A percentile compares a stretch with the other conserved stretches of the same genome.
These are phyloP conservation scores for Microchirus variegatus DNA, from an alignment of 2,797 vertebrate genomes.

Conservation along the genomic window DNA sequence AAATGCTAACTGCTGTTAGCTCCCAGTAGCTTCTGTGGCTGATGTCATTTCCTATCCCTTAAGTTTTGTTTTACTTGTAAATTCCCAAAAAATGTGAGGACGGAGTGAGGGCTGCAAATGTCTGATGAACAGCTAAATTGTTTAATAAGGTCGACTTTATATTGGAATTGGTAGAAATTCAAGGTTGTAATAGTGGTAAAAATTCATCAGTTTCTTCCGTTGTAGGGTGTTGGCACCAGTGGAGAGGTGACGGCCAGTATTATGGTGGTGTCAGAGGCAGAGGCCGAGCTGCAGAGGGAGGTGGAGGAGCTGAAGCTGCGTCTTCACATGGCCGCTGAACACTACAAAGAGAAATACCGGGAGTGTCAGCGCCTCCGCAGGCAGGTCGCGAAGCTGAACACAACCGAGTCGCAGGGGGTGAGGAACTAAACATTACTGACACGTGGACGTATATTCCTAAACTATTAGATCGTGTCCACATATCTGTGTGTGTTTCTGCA, in stretches of 20 bases:
- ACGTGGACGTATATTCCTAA: background rate
- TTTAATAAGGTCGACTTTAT: too few relatives aligned
- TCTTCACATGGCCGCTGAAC: constrained; percentile 97
- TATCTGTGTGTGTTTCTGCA: constrained; percentile 39
- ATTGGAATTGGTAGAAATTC: background rate
- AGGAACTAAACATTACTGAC: constrained; percentile 14
- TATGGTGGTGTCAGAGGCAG: constrained; percentile 77
- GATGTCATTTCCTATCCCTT: too few relatives aligned
- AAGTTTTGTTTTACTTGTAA: too few relatives aligned
- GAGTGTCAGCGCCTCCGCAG: constrained; percentile 96
- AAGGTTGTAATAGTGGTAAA: background rate
- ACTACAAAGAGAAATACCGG: constrained; percentile 98
- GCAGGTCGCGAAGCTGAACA: constrained; percentile 90
- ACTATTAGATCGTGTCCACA: background rate
- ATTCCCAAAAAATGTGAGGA: too few relatives aligned
- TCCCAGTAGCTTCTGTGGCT: too few relatives aligned
- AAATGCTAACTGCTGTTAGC: too few relatives aligned
- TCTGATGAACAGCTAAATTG: too few relatives aligned
- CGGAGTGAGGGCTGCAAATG: too few relatives aligned
- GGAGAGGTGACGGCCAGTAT: constrained; percentile 51
- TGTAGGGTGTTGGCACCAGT: constrained; percentile 64
- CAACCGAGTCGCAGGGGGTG: constrained; percentile 80
- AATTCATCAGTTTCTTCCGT: background rate
- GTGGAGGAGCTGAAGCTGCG: constrained; percentile 97
- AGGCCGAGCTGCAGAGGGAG: constrained; percentile 94